Evolutionary conservation across 2,888 invertebrate genomes (phyloP), one percentile per base, ranked within the genome.

Genomic region (Chironomus tentans): DNA sequence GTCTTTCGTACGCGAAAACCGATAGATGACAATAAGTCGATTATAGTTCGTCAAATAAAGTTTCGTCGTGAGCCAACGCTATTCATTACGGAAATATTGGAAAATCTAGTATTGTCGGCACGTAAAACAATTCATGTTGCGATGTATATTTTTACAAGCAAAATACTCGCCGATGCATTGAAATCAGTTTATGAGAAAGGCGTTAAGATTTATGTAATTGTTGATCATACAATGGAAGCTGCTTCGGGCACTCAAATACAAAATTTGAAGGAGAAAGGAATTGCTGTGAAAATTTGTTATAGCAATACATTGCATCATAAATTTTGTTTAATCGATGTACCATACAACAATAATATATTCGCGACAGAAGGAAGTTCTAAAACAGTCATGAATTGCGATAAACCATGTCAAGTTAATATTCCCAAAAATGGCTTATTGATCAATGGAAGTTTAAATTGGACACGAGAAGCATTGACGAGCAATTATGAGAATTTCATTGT

Each of bases 321-420:
- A 38, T 50, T 76, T 10, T 76, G 76, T 56, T 28, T 76, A n/a
- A 76, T 76, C 56, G 76, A 76, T 68, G 68, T 61, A 10, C 76
- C 76, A 6, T 47, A 21, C 4, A 15, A 65, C 5, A 68, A 68
- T 15, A 65, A 28, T 62, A 15, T 73, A 22, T 22, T 62, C n/a
- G 38, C 12, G n/a, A 10, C 21, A 22, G 24, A 12, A 13, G 47
- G n/a, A 15, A 18, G 18, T 15, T n/a, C 18, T 56, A 15, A 6
- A 56, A 18, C 4, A 4, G 68, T 4, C 4, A 15, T 68, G 68
- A 24, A 68, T 68, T 22, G 24, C 62, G 48, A 47, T 22, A 28
- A 70, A 12, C 12, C 48, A 10, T 13, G 15, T 56, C 56, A 56
- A 56, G n/a, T 71, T 71, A 12, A n/a, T 10, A 56, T 71, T n/a